Evolutionary conservation across 2,888 invertebrate species (phyloP).

Genomic region (Philhelius pedissequus): DNA sequence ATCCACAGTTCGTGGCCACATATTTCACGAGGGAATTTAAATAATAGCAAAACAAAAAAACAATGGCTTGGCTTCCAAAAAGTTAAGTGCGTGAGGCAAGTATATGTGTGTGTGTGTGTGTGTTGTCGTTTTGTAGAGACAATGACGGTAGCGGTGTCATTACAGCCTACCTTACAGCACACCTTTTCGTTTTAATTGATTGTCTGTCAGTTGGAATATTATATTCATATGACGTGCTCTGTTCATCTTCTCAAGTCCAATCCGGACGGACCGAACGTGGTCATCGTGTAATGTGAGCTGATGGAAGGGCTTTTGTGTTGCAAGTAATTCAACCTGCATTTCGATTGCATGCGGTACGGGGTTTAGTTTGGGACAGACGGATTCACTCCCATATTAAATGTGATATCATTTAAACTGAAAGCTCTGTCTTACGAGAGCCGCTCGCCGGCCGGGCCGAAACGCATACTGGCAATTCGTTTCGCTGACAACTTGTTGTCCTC

Average conservation of each 20-base stretch:
- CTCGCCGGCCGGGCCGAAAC: too few species aligned
- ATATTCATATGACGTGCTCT: conserved; percentile 38
- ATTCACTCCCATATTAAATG: background rate
- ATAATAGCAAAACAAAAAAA: too few species aligned
- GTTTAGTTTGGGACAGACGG: background rate
- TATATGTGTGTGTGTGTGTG: too few species aligned
- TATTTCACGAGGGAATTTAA: conserved; percentile 19
- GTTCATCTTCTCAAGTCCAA: background rate
- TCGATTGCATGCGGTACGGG: too few species aligned
- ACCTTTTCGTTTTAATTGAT: conserved; percentile 54
- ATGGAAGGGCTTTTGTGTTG: conserved; percentile 26
- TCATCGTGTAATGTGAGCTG: conserved; percentile 19
- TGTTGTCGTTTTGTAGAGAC: background rate
- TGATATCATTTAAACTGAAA: background rate
- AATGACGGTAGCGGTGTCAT: background rate
- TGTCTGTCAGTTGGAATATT: conserved; percentile 50
- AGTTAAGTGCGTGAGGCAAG: conserved; percentile 34
- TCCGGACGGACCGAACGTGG: background rate
- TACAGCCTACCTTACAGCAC: conserved; percentile 4
- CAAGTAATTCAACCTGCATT: conserved; percentile 33
- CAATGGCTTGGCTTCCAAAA: background rate
- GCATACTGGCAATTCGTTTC: background rate
- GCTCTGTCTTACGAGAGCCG: background rate
- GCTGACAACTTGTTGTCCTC: conserved; percentile 52
- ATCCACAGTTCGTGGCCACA: background rate